phyloP scores from a whole-genome alignment of 1,140 invertebrate genomes.

The Dinoponera quadriceps region DNA sequence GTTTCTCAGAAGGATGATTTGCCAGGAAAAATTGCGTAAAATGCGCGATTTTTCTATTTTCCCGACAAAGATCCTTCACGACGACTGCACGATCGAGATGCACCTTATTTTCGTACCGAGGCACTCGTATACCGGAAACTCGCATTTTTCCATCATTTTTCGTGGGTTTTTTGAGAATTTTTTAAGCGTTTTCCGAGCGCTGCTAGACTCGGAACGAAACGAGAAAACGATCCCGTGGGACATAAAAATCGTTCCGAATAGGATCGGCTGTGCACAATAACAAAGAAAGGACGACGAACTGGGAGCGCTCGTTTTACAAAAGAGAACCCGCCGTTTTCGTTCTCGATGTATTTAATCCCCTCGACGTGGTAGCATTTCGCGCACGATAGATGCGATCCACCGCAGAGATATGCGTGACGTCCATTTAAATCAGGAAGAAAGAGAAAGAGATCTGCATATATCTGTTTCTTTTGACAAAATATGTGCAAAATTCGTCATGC shows the following conservation, averaged over 20 bases:
- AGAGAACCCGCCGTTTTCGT: neutral
- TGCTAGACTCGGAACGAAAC: neutral
- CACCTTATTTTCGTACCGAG: neutral
- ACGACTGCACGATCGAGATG: neutral
- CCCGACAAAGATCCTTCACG: neutral
- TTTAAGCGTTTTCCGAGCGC: too few relatives aligned
- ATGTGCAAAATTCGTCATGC: too few relatives aligned
- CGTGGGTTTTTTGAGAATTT: too few relatives aligned
- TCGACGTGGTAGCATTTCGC: neutral
- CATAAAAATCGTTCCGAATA: neutral
- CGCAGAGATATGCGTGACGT: neutral
- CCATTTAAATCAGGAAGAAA: neutral
- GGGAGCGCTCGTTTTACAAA: neutral
- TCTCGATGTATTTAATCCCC: slow-evolving; percentile 1
- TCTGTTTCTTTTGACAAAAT: too few relatives aligned
- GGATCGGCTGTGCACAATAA: neutral
- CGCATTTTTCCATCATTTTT: neutral
- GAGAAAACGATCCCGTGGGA: neutral
- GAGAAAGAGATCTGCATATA: too few relatives aligned
- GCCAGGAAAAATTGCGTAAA: neutral
- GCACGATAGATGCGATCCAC: too few relatives aligned
- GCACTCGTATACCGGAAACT: neutral
- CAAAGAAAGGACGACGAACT: neutral
- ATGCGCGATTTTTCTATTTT: neutral
- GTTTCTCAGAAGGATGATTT: neutral